Evolutionary conservation across 2,888 invertebrate species (phyloP), one percentile per base, ranked within the genome.

Genomic region (Lasioglossum villosulum): DNA sequence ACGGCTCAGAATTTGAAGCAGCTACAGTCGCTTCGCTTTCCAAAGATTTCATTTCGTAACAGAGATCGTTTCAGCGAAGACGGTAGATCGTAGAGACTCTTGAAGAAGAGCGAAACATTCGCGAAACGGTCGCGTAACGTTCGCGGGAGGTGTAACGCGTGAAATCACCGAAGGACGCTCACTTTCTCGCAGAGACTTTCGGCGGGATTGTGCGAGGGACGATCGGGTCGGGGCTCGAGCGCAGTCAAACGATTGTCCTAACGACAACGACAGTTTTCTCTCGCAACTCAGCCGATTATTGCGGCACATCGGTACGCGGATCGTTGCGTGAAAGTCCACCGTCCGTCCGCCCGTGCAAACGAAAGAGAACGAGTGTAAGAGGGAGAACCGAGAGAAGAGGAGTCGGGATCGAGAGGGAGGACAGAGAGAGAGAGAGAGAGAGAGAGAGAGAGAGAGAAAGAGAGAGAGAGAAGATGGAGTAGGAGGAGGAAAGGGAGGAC

Each of bases 201-300:
- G 73, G 66, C 34, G 37, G 66, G 81, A 77, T 75, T 76, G 82
- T 56, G 45, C 72, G 56, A 63, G 59, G 59, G 59, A 63, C 59
- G 27, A 27, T 27, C 59, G 27, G 52, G 52, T 23, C 23, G 23
- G 52, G 52, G 23, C 23, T 52, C 27, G 27, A 14, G 27, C 59
- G 59, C 27, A 30, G 59, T 63, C 59, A 30, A 63, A 63, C 82
- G 90, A 83, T 89, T 83, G 86, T 89, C 88, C 78, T 80, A 70
- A 75, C 80, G 80, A 84, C 66, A 37, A 59, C 70, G 39, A 68
- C 80, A 81, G 73, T 90, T 88, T 80, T 86, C 90, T 91, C 90
- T 92, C 89, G 91, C 90, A 90, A 91, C 88, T 83, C 82, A 4
- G 68, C 74, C 86, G 90, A 92, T 92, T 88, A 91, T 90, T 85